A percentile compares a stretch with the other conserved stretches of the same genome.
Conservation (phyloP, 2,888 invertebrate genomes). For the Eueremaeus valkanovi region DNA sequence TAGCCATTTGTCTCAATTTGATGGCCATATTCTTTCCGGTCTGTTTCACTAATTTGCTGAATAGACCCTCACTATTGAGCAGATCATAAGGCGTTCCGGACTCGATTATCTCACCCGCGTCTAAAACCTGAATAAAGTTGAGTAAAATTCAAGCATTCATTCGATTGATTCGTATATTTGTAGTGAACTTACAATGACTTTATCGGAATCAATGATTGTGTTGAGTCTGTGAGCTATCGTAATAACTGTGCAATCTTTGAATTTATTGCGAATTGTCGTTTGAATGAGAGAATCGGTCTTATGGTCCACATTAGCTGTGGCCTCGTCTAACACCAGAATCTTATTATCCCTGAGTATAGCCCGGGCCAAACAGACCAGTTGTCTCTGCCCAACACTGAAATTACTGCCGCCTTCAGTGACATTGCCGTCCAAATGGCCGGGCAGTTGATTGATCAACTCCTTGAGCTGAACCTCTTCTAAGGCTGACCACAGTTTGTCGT, state of each 20-base stretch:
- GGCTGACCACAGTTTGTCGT: not conserved
- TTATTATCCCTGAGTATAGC: conserved; percentile 35
- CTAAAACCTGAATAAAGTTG: conserved; percentile 64
- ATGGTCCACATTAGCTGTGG: conserved; percentile 66
- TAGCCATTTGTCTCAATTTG: conserved; percentile 20
- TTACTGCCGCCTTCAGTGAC: conserved; percentile 55
- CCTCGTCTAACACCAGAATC: conserved; percentile 34
- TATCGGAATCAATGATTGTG: not conserved
- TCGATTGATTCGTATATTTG: conserved; percentile 72
- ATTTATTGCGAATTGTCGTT: conserved; percentile 68
- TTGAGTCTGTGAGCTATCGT: conserved; percentile 66
- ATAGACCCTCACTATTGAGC: conserved; percentile 20
- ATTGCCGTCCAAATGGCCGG: conserved; percentile 42
- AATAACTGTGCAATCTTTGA: conserved; percentile 74
- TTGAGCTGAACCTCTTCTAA: conserved; percentile 34
- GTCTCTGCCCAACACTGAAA: conserved; percentile 38
- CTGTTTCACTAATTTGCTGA: conserved; percentile 30
- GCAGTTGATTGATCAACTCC: conserved; percentile 2
- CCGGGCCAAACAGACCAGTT: conserved; percentile 37
- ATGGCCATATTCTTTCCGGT: conserved; percentile 23
- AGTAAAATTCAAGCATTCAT: conserved; percentile 88
- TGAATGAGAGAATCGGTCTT: conserved; percentile 77
- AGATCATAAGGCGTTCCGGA: conserved; percentile 29
- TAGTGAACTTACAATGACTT: not conserved
- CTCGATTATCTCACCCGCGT: conserved; percentile 23